Base-by-base conservation (phyloP, 2,888 invertebrate genomes). In the Pharmacophagus antenor region DNA sequence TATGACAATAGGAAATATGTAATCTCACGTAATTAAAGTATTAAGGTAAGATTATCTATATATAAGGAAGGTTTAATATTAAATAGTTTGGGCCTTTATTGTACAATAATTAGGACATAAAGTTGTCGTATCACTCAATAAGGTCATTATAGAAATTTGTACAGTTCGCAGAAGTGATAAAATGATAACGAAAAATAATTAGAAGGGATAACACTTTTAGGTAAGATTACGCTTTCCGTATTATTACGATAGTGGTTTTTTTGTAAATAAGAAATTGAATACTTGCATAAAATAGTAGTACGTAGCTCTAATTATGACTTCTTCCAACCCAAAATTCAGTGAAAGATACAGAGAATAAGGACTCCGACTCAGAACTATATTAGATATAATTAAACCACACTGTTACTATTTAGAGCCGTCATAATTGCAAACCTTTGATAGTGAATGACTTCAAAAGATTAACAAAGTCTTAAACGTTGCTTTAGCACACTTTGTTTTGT, bases 91-190 rank as follows among this genome's bases (percentile, higher is more conserved):
- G n/a, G n/a, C 15, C 3, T 37, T 37, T n/a, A 37, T n/a, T n/a
- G 10, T 0, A n/a, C 37, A n/a, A 4, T 37, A n/a, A n/a, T n/a
- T n/a, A n/a, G n/a, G n/a, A n/a, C n/a, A n/a, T n/a, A n/a, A 5
- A 5, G 27, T 10, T 18, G 20, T 44, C 42, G 18, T 44, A 18
- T 44, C 10, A 44, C 10, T 44, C 42, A 44, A 44, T 20, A 44
- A 44, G 1, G 42, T n/a, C 20, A 0, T 18, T 20, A 18, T 18
- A 44, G 42, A 18, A 44, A 18, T 44, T 52, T 48, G 17, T n/a
- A 12, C 56, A 60, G 55, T 65, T 64, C 64, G 65, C 64, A 64
- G 68, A 66, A 69, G 63, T 65, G 66, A 69, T 68, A 70, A 64
- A 37, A 22, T 20, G 63, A 67, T 66, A 61, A 67, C 57, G 64